phyloP scores from a whole-genome alignment of 2,113 vertebrate species.

The Mustelus asterias region DNA sequence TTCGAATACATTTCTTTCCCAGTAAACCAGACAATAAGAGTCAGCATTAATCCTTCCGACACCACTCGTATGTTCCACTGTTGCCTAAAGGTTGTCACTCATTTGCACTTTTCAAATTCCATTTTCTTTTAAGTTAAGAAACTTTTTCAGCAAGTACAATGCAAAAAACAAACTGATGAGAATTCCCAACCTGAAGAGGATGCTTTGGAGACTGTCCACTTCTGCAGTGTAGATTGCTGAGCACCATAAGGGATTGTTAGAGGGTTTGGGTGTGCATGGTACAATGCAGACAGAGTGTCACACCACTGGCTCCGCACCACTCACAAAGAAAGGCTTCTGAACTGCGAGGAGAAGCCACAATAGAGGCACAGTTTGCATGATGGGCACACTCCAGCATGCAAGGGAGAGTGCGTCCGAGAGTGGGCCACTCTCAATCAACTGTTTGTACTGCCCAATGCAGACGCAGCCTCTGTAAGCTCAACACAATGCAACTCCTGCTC shows the following conservation, averaged over 20 bases:
- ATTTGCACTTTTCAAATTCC: not conserved
- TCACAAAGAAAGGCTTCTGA: slow-evolving; percentile 33
- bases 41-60: not conserved
- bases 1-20: not conserved
- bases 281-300: slow-evolving; percentile 24
- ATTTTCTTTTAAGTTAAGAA: slow-evolving; percentile 9
- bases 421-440: slow-evolving; percentile 32
- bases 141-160: not conserved
- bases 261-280: slow-evolving; percentile 10
- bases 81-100: slow-evolving; percentile 4
- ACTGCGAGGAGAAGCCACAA: slow-evolving; percentile 3
- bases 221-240: not conserved
- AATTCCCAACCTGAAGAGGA: slow-evolving; percentile 31
- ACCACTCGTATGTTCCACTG: not conserved
- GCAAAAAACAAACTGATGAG: not conserved
- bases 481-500: slow-evolving; percentile 11
- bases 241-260: not conserved
- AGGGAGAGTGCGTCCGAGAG: not conserved
- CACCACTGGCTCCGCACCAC: slow-evolving; percentile 6
- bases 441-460: slow-evolving; percentile 29
- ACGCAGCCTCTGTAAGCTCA: not conserved
- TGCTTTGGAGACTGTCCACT: slow-evolving; percentile 28
- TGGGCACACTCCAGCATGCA: slow-evolving; percentile 21
- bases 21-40: slow-evolving; percentile 15
- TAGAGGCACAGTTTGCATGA: slow-evolving; percentile 26